Conservation (phyloP, 2,888 invertebrate genomes). For the Ormyrus labotus region DNA sequence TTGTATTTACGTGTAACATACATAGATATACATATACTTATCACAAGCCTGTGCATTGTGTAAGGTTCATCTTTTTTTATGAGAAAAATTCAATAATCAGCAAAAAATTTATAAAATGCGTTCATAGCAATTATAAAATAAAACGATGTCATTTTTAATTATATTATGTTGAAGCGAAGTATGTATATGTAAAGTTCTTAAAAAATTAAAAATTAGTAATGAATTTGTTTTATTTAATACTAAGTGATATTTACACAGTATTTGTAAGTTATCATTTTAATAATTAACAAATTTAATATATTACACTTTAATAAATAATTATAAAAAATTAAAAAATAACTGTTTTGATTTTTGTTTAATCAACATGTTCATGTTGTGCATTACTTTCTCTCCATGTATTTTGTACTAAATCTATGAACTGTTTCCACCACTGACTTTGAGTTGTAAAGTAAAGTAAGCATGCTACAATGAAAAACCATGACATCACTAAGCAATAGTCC, state of each 20-base stretch:
- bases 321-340: slow-evolving; percentile 9
- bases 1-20: too few relatives aligned
- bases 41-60: too few relatives aligned
- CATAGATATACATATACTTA: too few relatives aligned
- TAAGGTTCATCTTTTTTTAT: too few relatives aligned
- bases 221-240: slow-evolving; percentile 26
- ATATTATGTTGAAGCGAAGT: too few relatives aligned
- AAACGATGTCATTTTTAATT: too few relatives aligned
- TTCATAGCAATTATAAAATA: too few relatives aligned
- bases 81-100: background rate
- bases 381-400: slow-evolving; percentile 93
- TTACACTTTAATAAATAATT: slow-evolving; percentile 44
- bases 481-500: slow-evolving; percentile 88
- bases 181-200: background rate
- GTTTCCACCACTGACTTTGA: slow-evolving; percentile 86
- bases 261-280: slow-evolving; percentile 3
- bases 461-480: slow-evolving; percentile 90
- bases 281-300: slow-evolving; percentile 30
- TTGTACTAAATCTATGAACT: slow-evolving; percentile 88
- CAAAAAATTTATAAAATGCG: background rate
- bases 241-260: slow-evolving; percentile 40
- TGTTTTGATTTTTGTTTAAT: slow-evolving; percentile 73
- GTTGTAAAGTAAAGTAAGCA: slow-evolving; percentile 87
- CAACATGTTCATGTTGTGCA: slow-evolving; percentile 87
- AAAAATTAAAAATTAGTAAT: slow-evolving; percentile 19